Conservation (phyloP, 2,797 vertebrate genomes). For the Tolypeutes matacus region DNA sequence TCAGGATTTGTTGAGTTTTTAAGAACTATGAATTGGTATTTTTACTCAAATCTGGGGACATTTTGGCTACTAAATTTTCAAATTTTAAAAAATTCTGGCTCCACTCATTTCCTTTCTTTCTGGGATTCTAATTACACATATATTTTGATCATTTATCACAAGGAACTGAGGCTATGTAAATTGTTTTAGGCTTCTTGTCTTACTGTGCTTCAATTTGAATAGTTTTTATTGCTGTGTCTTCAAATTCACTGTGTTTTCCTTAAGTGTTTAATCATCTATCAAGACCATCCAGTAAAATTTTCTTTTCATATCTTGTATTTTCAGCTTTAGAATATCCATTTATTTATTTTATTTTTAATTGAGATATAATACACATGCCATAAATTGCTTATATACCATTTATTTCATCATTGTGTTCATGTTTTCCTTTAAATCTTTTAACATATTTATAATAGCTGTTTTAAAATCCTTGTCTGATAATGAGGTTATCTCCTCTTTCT, state of each 20-base stretch:
- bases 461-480: constrained; percentile 6
- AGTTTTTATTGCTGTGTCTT: background rate
- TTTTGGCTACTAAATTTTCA: background rate
- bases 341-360: background rate
- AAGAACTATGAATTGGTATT: background rate
- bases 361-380: background rate
- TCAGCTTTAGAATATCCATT: background rate
- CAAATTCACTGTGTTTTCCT: background rate
- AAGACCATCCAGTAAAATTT: background rate
- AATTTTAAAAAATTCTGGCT: background rate
- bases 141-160: background rate
- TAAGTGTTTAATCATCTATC: background rate
- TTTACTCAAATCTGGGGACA: background rate
- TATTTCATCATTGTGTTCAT: background rate
- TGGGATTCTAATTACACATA: background rate
- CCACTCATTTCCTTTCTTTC: background rate
- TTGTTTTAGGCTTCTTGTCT: background rate
- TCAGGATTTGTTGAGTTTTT: background rate
- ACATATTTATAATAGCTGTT: background rate
- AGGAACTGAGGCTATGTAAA: background rate
- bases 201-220: background rate
- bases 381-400: background rate
- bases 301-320: background rate
- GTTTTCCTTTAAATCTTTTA: constrained; percentile 14
- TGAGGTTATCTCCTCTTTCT: background rate